phyloP scores from a whole-genome alignment of 2,113 vertebrate genomes.

The Merops nubicus region DNA sequence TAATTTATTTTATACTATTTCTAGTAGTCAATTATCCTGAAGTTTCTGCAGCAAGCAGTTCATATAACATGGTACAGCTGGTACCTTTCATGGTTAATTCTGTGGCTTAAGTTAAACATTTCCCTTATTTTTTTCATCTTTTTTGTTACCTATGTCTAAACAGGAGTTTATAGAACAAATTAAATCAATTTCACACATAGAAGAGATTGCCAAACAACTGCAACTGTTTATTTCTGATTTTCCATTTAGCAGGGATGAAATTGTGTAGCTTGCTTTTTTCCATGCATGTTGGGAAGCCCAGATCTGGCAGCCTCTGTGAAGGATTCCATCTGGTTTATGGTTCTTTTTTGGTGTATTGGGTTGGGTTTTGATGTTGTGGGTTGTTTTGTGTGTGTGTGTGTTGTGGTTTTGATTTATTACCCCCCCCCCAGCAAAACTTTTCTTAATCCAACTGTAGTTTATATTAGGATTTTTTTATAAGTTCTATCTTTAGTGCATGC shows the following conservation, averaged over 20 bases:
- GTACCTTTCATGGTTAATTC: neutral
- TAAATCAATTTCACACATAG: neutral
- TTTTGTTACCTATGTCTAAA: neutral
- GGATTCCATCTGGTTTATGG: neutral
- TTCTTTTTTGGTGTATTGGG: no score
- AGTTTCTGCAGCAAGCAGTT: neutral
- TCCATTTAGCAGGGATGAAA: conserved; percentile 36
- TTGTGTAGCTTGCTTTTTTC: neutral
- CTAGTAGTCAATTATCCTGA: neutral
- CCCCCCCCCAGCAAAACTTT: neutral
- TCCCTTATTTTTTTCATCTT: neutral
- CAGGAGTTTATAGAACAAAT: conserved; percentile 13
- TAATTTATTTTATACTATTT: neutral
- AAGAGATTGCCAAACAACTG: neutral
- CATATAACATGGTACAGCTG: neutral
- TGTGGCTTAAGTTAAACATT: neutral
- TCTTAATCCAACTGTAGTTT: neutral
- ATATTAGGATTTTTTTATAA: neutral
- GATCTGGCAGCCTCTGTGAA: neutral
- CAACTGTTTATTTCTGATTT: conserved; percentile 21
- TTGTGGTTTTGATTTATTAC: neutral
- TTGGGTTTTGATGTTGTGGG: no score
- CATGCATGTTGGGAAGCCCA: neutral
- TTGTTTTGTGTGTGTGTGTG: no score
- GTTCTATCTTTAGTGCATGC: neutral